Evolutionary conservation across 1,140 invertebrate genomes (phyloP).

Genomic region (Acromyrmex echinatior): DNA sequence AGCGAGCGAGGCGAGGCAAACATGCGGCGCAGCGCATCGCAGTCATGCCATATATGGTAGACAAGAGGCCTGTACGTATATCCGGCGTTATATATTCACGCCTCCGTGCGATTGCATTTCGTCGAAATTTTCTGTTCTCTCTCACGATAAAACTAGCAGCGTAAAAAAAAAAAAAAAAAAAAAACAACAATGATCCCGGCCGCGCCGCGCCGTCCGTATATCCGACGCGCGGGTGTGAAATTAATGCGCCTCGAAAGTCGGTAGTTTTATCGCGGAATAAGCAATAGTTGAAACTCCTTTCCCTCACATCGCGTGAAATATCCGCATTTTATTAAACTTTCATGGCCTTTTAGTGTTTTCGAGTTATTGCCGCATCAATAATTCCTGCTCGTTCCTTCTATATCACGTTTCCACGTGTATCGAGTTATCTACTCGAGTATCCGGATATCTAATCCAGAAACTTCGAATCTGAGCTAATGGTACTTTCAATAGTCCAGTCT

Average conservation of each 20-base stretch:
- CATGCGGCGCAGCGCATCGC: not conserved
- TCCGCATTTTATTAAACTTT: conserved; percentile 72
- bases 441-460: conserved; percentile 38
- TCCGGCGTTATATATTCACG: conserved; percentile 38
- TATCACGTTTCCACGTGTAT: conserved; percentile 22
- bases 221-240: conserved; percentile 34
- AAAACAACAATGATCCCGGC: conserved; percentile 35
- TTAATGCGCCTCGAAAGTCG: conserved; percentile 48
- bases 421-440: conserved; percentile 15
- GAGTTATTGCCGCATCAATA: conserved; percentile 47
- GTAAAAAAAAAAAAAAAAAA: conserved; percentile 57
- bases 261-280: conserved; percentile 61
- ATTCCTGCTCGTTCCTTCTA: conserved; percentile 8
- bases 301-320: conserved; percentile 16
- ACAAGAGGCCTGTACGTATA: conserved; percentile 8
- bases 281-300: conserved; percentile 49
- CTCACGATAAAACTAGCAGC: not conserved
- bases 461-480: conserved; percentile 7
- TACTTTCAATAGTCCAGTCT: not conserved
- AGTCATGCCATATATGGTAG: not conserved
- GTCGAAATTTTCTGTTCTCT: conserved; percentile 37
- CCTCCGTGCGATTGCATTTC: conserved; percentile 39
- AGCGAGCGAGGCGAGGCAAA: not conserved
- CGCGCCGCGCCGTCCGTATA: not conserved
- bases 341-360: conserved; percentile 68